Percentiles rank a stretch among this genome's conserved stretches.
Evolutionary conservation across 1,140 invertebrate species (phyloP).

Genomic region (Papilio helenus): DNA sequence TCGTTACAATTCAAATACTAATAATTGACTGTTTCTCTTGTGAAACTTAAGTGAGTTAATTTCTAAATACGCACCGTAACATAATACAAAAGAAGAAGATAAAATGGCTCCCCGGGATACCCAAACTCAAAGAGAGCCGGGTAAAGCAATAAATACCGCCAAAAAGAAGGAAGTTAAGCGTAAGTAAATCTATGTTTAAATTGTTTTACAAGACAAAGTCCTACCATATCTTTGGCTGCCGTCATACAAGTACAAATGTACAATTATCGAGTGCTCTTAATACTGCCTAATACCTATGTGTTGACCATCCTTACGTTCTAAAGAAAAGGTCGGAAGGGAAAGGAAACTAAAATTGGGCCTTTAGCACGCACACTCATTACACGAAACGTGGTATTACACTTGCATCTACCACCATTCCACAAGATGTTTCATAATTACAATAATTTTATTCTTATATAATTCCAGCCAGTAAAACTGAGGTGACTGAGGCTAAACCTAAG

Average conservation of each 20-base stretch:
- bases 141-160: neutral
- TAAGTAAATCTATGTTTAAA: conserved; percentile 37
- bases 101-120: conserved; percentile 9
- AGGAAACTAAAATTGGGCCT: too few relatives aligned
- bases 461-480: conserved; percentile 54
- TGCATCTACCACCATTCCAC: neutral
- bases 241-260: too few relatives aligned
- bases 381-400: too few relatives aligned
- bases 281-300: too few relatives aligned
- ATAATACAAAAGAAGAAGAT: neutral
- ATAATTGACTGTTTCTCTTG: neutral
- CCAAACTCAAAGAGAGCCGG: neutral
- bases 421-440: neutral
- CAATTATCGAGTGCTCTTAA: too few relatives aligned
- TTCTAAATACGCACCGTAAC: neutral
- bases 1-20: neutral
- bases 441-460: conserved; percentile 39
- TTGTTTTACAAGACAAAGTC: neutral
- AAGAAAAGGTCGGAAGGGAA: too few relatives aligned
- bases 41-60: neutral
- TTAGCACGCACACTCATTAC: too few relatives aligned
- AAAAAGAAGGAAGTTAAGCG: conserved; percentile 37
- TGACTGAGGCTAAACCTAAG: conserved; percentile 49
- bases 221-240: neutral
- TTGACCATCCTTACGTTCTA: too few relatives aligned